Conservation (phyloP, 2,888 invertebrate genomes). For the Pristionchus mayeri region DNA sequence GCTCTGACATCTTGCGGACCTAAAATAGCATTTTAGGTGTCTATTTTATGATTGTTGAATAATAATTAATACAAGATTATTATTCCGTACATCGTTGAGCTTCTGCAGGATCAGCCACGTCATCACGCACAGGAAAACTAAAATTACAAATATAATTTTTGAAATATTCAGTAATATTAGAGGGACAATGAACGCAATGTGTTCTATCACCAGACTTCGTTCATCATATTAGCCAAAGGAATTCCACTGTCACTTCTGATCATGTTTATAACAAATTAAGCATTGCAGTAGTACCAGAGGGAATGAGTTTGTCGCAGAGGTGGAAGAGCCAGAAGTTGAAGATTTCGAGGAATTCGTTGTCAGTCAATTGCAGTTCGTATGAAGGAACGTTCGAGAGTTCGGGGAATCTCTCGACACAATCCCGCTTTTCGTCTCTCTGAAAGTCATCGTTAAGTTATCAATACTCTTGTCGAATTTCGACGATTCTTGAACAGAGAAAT, state of each 20-base stretch:
- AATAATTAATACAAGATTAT: too few species aligned
- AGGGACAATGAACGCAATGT: too few species aligned
- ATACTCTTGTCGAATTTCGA: too few species aligned
- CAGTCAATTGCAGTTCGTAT: conserved; percentile 64
- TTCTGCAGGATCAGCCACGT: conserved; percentile 68
- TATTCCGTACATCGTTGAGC: conserved; percentile 63
- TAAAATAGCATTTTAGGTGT: neutral
- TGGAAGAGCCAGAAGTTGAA: conserved; percentile 72
- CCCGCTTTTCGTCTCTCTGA: conserved; percentile 64
- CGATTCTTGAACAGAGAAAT: too few species aligned
- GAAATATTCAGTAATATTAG: too few species aligned
- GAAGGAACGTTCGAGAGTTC: conserved; percentile 56
- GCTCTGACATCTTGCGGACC: conserved; percentile 57
- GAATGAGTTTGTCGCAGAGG: conserved; percentile 61
- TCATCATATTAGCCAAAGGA: too few species aligned
- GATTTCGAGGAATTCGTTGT: conserved; percentile 55
- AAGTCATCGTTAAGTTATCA: too few species aligned
- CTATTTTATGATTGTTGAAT: neutral
- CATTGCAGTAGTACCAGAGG: conserved; percentile 59
- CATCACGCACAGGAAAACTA: conserved; percentile 71
- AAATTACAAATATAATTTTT: conserved; percentile 18
- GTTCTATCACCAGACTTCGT: too few species aligned
- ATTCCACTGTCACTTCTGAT: too few species aligned
- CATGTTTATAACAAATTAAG: too few species aligned
- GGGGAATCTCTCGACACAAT: conserved; percentile 63